Conservation (phyloP, 2,797 vertebrate species). For the Acanthurus leucopareius region DNA sequence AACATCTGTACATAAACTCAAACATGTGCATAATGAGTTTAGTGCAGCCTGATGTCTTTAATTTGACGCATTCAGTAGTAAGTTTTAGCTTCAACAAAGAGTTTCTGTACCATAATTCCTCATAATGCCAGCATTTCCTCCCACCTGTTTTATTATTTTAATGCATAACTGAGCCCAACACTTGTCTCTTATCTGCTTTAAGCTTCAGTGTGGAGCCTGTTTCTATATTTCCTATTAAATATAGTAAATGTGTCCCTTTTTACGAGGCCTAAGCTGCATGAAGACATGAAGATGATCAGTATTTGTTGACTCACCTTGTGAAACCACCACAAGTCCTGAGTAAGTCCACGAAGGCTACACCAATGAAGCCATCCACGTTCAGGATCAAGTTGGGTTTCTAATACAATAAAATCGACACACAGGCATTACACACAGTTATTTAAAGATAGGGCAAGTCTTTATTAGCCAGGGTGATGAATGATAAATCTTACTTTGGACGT, state of each 20-base stretch:
- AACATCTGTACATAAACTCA: conserved; percentile 21
- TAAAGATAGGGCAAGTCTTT: not conserved
- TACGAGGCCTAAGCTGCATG: too few relatives aligned
- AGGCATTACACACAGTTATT: not conserved
- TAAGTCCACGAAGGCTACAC: conserved; percentile 95
- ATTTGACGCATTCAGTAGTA: not conserved
- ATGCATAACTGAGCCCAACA: not conserved
- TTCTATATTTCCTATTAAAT: too few relatives aligned
- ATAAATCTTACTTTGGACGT: conserved; percentile 92
- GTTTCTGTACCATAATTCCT: not conserved
- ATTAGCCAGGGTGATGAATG: not conserved
- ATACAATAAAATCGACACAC: conserved; percentile 36
- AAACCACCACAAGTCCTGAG: conserved; percentile 96
- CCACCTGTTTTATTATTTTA: not conserved
- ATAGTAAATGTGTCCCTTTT: too few relatives aligned
- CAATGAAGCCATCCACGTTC: conserved; percentile 97
- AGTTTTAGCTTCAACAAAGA: not conserved
- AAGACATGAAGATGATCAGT: too few relatives aligned
- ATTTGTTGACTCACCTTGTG: conserved; percentile 87
- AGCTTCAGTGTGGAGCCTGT: too few relatives aligned
- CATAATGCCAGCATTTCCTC: not conserved
- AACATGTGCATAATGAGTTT: not conserved
- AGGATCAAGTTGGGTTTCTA: conserved; percentile 99
- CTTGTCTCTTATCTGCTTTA: not conserved
- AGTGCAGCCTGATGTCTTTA: not conserved